Evolutionary conservation across 2,888 invertebrate genomes (phyloP), one percentile per base, ranked within the genome.

Genomic region (Drosophila conformis): DNA sequence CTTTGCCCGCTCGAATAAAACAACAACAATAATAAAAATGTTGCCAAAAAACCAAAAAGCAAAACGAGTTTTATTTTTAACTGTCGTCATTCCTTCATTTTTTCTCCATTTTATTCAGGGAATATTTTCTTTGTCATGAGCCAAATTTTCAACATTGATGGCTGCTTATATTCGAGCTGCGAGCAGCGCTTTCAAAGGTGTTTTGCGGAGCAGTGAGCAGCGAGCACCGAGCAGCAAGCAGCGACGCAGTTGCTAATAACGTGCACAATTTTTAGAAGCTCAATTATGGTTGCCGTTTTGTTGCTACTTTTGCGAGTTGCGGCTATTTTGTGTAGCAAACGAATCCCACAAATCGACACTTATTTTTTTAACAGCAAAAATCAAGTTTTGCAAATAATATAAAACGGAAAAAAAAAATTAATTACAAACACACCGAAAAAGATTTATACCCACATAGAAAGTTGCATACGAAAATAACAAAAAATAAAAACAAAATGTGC

Each of bases 391-490:
- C 80, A 73, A 81, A 74, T 63, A 72, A 46, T n/a, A 73, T 58
- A 73, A 49, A 27, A 61, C 46, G 58, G 13, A 49, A 59, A 29
- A 68, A 74, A 78, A 87, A 80, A 83, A 62, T 82, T 83, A 83
- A 85, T 87, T 85, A 85, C 87, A 76, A 76, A 80, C 66, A 70
- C 82, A 85, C 74, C 87, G 82, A 87, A 79, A 83, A 83, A 85
- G 88, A 84, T 88, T 84, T 88, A 86, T 86, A 76, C 70, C 84
- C 87, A 71, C 84, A 87, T 85, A 85, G 85, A 85, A 89, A 85
- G 89, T 85, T 85, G 87, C 85, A 85, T 78, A 77, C 82, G 56
- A 76, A 65, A 54, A 56, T 38, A 42, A 31, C 11, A 35, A 35
- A 65, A 56, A 53, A 51, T 58, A 58, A 38, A 49, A 70, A 63